Base-by-base conservation (phyloP, 2,888 invertebrate genomes). In the Nycteola revayana region DNA sequence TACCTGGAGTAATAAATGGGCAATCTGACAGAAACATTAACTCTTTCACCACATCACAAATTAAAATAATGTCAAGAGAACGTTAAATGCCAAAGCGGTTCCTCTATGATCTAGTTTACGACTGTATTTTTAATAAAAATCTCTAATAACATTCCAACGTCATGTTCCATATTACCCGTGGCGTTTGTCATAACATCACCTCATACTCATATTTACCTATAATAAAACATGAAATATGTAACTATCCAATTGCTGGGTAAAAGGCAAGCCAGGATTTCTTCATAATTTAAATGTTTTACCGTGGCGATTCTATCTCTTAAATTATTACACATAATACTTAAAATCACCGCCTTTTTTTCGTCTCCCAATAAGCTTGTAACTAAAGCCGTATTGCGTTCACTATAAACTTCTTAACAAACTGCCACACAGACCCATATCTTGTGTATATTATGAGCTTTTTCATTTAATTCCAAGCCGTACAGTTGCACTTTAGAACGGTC, bases 391-490 rank as follows among this genome's bases (percentile, higher is more conserved):
- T 67, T 75, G 75, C 67, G 66, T 74, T 52, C 75, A 80, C 84
- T 78, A 88, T 89, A 89, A 89, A 89, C 77, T 83, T 81, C 80
- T 79, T 83, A 87, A 89, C 85, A 84, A 86, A 89, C 86, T 85
- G 85, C 85, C 83, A 77, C 72, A 72, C 72, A 70, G 64, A 68
- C 75, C 85, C 73, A 80, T 89, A 88, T 89, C 87, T 88, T 80
- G 79, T 79, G 70, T 79, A 85, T 68, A 78, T 88, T 89, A 89
- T 84, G 89, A 87, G 84, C 78, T 76, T 86, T 86, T 86, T 82
- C 82, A 78, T 82, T 82, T 75, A 81, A 79, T 72, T 70, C 73
- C 61, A 67, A 71, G 61, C 60, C 59, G 56, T 51, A 37, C 22
- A 34, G 28, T 27, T 36, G 29, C 32, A 47, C 9, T 39, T 40